Evolutionary conservation across 2,888 invertebrate genomes (phyloP).

Genomic region (Pollenia griseotomentosa): DNA sequence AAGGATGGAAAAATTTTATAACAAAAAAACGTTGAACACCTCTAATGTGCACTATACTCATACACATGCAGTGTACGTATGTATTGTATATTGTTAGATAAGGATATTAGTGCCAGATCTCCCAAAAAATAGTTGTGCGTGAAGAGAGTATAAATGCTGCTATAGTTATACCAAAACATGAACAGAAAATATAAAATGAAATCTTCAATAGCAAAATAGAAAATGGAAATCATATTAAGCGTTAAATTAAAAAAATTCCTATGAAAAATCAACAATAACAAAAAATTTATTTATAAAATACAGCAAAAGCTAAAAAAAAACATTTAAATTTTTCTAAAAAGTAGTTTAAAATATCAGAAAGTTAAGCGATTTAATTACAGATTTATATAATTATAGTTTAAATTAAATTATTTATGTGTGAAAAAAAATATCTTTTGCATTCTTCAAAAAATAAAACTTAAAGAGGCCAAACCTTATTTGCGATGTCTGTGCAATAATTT

Average conservation of each 20-base stretch:
- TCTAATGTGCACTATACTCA: background rate
- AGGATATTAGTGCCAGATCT: slow-evolving; percentile 20
- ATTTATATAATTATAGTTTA: too few species aligned
- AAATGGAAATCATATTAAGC: slow-evolving; percentile 79
- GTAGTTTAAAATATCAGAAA: too few species aligned
- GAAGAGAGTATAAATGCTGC: background rate
- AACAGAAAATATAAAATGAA: slow-evolving; percentile 25
- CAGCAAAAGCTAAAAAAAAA: slow-evolving; percentile 25
- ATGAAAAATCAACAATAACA: slow-evolving; percentile 67
- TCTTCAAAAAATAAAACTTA: too few species aligned
- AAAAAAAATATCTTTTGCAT: too few species aligned
- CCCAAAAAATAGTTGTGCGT: slow-evolving; percentile 2
- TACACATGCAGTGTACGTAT: slow-evolving; percentile 3
- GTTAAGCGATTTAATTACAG: too few species aligned
- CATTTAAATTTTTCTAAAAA: background rate
- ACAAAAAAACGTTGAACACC: background rate
- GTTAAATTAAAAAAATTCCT: slow-evolving; percentile 81
- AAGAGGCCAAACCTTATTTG: too few species aligned
- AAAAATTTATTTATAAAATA: slow-evolving; percentile 26
- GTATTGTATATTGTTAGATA: slow-evolving; percentile 1
- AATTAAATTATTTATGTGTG: too few species aligned
- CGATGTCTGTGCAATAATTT: too few species aligned
- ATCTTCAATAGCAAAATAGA: slow-evolving; percentile 71
- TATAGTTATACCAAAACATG: background rate
- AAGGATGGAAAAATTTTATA: too few species aligned